These are phyloP conservation scores for Astyanax mexicanus DNA, from an alignment of 2,797 vertebrate genomes.

Conservation along the genomic window DNA sequence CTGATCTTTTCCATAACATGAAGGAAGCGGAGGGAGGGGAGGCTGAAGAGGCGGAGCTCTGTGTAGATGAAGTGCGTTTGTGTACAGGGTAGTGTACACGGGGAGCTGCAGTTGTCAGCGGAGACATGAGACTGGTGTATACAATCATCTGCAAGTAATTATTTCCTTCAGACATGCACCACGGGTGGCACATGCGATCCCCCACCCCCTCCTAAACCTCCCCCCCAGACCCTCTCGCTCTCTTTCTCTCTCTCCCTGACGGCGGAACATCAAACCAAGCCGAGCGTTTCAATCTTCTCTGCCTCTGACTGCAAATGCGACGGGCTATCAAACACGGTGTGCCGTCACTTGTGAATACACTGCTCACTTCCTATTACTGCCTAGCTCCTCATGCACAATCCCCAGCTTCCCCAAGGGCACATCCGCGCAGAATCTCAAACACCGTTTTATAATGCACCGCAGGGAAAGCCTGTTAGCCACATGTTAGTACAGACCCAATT, in stretches of 20 bases:
- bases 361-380: constrained; percentile 12
- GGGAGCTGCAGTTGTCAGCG: constrained; percentile 24
- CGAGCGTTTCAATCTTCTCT: constrained; percentile 37
- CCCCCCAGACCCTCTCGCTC: too few relatives aligned
- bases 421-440: constrained; percentile 13
- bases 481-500: constrained; percentile 5
- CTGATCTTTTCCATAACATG: constrained; percentile 63
- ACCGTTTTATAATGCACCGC: neutral
- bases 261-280: neutral
- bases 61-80: constrained; percentile 33
- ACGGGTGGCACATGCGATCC: constrained; percentile 21
- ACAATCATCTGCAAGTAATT: constrained; percentile 61
- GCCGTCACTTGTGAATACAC: constrained; percentile 1
- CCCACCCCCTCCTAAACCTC: too few relatives aligned
- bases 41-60: constrained; percentile 26
- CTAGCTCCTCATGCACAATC: constrained; percentile 1
- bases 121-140: constrained; percentile 35
- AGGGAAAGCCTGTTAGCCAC: constrained; percentile 7
- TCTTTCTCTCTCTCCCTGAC: neutral
- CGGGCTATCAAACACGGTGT: constrained; percentile 7
- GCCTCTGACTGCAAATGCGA: constrained; percentile 23
- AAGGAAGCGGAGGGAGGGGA: constrained; percentile 41
- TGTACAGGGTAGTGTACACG: constrained; percentile 32
- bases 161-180: constrained; percentile 56
- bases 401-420: constrained; percentile 2